A percentile compares a stretch with the other conserved stretches of the same genome.
Conservation (phyloP, 1,140 invertebrate species). For the Rhopalosiphum padi region DNA sequence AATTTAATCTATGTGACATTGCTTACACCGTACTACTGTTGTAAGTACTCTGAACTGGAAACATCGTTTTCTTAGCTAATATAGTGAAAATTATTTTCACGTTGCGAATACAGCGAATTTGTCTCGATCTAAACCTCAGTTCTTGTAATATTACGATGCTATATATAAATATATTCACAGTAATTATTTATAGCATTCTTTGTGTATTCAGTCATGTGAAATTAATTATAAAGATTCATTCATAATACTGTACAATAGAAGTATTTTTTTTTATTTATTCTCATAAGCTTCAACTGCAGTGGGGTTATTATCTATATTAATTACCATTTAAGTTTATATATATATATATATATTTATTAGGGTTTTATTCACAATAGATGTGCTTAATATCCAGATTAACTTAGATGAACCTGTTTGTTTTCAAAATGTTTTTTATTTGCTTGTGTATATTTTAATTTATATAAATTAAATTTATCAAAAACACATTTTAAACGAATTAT, state of each 20-base stretch:
- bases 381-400: neutral
- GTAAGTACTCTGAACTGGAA: neutral
- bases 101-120: neutral
- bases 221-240: slow-evolving; percentile 4
- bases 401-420: too few relatives aligned
- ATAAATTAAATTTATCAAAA: too few relatives aligned
- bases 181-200: neutral
- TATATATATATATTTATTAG: neutral
- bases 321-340: neutral
- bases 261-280: neutral
- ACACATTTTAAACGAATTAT: too few relatives aligned
- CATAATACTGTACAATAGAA: neutral
- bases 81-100: neutral
- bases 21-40: neutral
- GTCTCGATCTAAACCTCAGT: neutral
- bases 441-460: too few relatives aligned
- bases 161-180: neutral
- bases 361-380: neutral
- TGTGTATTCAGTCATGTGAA: neutral
- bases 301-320: neutral
- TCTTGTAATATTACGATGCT: neutral
- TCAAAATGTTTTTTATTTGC: too few relatives aligned
- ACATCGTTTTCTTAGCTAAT: neutral
- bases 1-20: slow-evolving; percentile 26
- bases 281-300: neutral